These are phyloP conservation scores for Parauchenoglanis ngamensis DNA, from an alignment of 2,797 vertebrate species.

Conservation along the genomic window DNA sequence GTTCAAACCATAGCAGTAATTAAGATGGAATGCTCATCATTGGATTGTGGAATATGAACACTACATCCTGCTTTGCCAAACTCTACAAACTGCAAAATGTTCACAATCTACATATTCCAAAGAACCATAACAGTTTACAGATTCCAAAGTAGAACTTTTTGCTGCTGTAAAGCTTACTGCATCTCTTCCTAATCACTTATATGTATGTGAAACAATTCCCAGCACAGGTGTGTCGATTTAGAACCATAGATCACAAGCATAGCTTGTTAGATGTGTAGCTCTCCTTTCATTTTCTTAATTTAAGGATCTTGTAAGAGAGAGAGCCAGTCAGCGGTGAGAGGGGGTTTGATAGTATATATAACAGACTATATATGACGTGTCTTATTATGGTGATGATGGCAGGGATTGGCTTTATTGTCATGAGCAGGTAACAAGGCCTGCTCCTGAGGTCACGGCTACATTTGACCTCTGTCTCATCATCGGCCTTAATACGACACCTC, in stretches of 20 bases:
- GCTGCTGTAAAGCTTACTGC: background rate
- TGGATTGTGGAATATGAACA: background rate
- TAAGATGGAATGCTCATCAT: background rate
- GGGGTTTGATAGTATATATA: slow-evolving; percentile 60
- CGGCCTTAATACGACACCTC: slow-evolving; percentile 66
- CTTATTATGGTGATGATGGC: slow-evolving; percentile 72
- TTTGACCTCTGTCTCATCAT: slow-evolving; percentile 78
- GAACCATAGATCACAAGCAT: background rate
- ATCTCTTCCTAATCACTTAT: background rate
- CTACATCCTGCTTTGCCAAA: background rate
- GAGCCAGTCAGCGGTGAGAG: background rate
- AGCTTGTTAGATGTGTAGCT: background rate
- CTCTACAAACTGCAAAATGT: background rate
- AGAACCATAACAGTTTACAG: background rate
- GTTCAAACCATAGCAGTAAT: background rate
- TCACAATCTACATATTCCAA: background rate
- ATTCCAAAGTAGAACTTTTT: background rate
- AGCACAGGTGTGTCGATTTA: background rate
- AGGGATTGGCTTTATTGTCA: slow-evolving; percentile 73
- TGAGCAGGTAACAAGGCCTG: slow-evolving; percentile 76
- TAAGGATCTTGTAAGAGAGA: slow-evolving; percentile 69
- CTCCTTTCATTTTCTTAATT: slow-evolving; percentile 76
- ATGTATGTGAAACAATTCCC: background rate
- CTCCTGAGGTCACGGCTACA: slow-evolving; percentile 78
- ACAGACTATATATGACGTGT: slow-evolving; percentile 70